A percentile compares a stretch with the other conserved stretches of the same genome.
Evolutionary conservation across 1,140 invertebrate species (phyloP).

Genomic region (Catajapyx aquilonaris): DNA sequence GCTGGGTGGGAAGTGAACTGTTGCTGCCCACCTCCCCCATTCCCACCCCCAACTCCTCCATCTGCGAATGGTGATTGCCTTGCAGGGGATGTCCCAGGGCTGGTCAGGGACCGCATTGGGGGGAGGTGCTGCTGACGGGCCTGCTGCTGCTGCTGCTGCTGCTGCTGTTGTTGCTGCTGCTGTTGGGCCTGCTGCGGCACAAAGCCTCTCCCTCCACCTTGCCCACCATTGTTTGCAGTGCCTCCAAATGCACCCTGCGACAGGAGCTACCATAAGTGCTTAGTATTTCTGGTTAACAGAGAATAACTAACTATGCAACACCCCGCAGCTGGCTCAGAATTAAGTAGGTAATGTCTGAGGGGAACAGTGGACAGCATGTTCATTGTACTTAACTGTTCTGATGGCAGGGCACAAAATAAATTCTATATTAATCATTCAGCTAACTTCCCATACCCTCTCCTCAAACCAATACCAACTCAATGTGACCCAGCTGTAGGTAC

Average conservation of each 20-base stretch:
- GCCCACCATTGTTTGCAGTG: neutral
- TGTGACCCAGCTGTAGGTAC: neutral
- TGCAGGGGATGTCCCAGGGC: constrained; percentile 12
- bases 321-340: no score
- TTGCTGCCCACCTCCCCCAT: constrained; percentile 22
- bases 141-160: constrained; percentile 11
- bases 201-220: neutral
- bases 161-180: constrained; percentile 9
- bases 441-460: constrained; percentile 2
- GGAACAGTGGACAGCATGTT: neutral
- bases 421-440: constrained; percentile 3
- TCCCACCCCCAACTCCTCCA: no score
- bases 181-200: neutral
- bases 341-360: neutral
- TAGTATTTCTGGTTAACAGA: no score
- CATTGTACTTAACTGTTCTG: neutral
- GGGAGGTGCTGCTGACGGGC: constrained; percentile 14
- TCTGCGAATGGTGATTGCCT: no score
- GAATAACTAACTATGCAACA: no score
- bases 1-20: constrained; percentile 31
- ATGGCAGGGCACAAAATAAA: neutral
- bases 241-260: neutral
- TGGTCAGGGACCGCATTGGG: constrained; percentile 12
- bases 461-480: neutral
- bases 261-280: constrained; percentile 4